Evolutionary conservation across 2,888 invertebrate species (phyloP).

Genomic region (Drosophila recens): DNA sequence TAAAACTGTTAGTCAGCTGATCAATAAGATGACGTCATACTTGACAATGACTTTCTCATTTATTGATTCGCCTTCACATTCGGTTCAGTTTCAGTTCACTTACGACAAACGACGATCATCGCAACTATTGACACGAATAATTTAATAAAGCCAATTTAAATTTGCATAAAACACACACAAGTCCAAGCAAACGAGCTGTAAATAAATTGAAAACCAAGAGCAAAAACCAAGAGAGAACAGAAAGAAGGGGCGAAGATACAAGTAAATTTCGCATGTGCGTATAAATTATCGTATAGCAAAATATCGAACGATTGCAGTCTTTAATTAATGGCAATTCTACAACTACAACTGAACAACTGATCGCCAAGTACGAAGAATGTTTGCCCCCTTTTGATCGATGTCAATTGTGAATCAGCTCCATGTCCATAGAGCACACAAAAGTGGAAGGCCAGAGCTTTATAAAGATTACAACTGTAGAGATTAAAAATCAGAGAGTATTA

Average conservation of each 20-base stretch:
- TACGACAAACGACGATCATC: constrained; percentile 30
- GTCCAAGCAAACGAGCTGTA: constrained; percentile 3
- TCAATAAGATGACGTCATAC: constrained; percentile 48
- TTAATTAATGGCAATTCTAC: constrained; percentile 74
- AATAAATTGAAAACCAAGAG: constrained; percentile 16
- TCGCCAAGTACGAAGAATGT: constrained; percentile 30
- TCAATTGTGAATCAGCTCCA: constrained; percentile 66
- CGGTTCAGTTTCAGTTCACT: constrained; percentile 31
- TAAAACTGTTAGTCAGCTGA: constrained; percentile 42
- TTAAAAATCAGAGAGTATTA: constrained; percentile 17
- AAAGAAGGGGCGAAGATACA: background rate
- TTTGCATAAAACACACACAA: constrained; percentile 36
- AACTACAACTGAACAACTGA: constrained; percentile 15
- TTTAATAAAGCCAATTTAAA: constrained; percentile 59
- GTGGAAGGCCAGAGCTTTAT: constrained; percentile 3
- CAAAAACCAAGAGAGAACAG: background rate
- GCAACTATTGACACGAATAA: constrained; percentile 60
- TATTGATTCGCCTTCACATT: constrained; percentile 31
- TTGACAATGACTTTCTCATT: constrained; percentile 59
- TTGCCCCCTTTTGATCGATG: constrained; percentile 69
- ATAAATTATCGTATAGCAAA: constrained; percentile 67
- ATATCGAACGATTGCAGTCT: constrained; percentile 70
- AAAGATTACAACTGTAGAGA: constrained; percentile 23
- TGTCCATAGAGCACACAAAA: background rate
- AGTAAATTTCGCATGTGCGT: constrained; percentile 44